These are phyloP conservation scores for Channallabes apus DNA, from an alignment of 2,797 vertebrate species.

Conservation along the genomic window DNA sequence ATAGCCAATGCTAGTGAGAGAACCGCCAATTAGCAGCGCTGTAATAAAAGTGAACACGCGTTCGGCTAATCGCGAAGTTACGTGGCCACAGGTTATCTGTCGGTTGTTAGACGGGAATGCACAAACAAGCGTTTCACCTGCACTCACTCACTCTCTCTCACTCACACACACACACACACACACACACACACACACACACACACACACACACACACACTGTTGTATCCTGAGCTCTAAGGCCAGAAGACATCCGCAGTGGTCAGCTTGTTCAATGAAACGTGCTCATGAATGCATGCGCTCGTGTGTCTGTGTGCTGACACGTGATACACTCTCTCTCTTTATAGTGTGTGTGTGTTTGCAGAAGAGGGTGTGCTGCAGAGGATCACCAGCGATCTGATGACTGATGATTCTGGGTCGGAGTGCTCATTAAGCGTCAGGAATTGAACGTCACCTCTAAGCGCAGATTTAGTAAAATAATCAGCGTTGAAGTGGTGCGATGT, in stretches of 20 bases:
- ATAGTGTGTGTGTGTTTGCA: slow-evolving; percentile 36
- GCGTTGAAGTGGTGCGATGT: not conserved
- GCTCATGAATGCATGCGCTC: slow-evolving; percentile 47
- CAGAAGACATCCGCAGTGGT: slow-evolving; percentile 48
- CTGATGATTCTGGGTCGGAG: slow-evolving; percentile 20
- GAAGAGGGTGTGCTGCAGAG: not conserved
- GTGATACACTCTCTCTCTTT: slow-evolving; percentile 18
- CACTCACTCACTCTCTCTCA: slow-evolving; percentile 5
- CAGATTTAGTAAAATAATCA: not conserved
- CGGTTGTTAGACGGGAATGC: not conserved
- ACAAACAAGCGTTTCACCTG: not conserved
- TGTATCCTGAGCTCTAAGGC: slow-evolving; percentile 51
- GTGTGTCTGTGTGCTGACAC: slow-evolving; percentile 11
- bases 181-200: slow-evolving; percentile 12
- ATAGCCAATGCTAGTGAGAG: too few species aligned
- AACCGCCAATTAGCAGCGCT: too few species aligned
- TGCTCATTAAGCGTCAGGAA: not conserved
- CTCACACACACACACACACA: slow-evolving; percentile 5
- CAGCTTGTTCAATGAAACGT: slow-evolving; percentile 51
- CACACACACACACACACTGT: slow-evolving; percentile 24
- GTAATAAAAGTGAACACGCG: too few species aligned
- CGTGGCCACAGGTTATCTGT: not conserved
- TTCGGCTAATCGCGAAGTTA: not conserved
- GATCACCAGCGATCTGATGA: slow-evolving; percentile 22
- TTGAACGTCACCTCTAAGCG: not conserved